These are phyloP conservation scores for Pangasius macronema DNA, from an alignment of 2,797 vertebrate genomes.

Conservation along the genomic window DNA sequence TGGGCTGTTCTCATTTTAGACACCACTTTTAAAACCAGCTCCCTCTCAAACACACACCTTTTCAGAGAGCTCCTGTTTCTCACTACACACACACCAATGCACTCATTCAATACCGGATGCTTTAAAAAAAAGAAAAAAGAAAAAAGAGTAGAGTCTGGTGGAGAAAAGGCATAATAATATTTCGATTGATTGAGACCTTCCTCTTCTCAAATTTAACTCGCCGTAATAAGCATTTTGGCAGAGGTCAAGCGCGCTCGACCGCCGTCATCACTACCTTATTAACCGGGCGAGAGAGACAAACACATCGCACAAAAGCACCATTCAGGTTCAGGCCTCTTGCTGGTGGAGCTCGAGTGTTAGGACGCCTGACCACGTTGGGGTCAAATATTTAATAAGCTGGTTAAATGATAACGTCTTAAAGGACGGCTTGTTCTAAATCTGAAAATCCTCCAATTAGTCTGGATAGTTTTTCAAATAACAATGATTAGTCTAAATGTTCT, in stretches of 20 bases:
- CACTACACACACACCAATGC: conserved; percentile 40
- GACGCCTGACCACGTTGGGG: conserved; percentile 45
- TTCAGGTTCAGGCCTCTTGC: conserved; percentile 46
- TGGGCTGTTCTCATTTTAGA: neutral
- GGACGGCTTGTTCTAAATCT: neutral
- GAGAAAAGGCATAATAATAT: conserved; percentile 54
- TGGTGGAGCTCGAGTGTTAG: conserved; percentile 35
- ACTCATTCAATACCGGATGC: conserved; percentile 50
- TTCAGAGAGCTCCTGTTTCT: conserved; percentile 44
- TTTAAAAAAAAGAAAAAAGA: conserved; percentile 7
- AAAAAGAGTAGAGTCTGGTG: conserved; percentile 31
- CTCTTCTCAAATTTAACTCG: conserved; percentile 57
- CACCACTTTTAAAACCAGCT: neutral
- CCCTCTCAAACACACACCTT: conserved; percentile 35
- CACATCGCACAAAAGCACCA: conserved; percentile 57
- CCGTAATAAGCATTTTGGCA: conserved; percentile 52
- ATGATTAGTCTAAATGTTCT: neutral
- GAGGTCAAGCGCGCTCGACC: conserved; percentile 57
- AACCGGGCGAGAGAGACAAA: conserved; percentile 54
- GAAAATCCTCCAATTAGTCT: neutral
- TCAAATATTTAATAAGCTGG: conserved; percentile 58
- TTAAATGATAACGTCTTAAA: conserved; percentile 42
- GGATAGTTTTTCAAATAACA: neutral
- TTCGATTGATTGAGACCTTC: conserved; percentile 62
- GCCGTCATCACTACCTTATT: conserved; percentile 62